These are phyloP conservation scores for Danaus plexippus DNA, from an alignment of 1,140 invertebrate species.

Conservation along the genomic window DNA sequence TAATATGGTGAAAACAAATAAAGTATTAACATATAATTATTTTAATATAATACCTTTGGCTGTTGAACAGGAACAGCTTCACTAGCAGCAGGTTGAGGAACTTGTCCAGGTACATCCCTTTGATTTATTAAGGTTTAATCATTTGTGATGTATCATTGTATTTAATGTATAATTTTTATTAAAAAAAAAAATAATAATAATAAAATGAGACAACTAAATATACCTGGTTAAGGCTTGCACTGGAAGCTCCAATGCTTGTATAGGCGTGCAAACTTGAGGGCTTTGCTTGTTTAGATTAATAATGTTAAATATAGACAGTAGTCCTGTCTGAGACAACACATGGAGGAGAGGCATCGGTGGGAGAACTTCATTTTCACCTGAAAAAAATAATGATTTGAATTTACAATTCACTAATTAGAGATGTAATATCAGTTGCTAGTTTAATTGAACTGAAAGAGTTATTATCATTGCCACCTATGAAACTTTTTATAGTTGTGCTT, in stretches of 20 bases:
- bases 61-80: slow-evolving; percentile 9
- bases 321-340: slow-evolving; percentile 79
- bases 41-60: slow-evolving; percentile 21
- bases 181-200: no score
- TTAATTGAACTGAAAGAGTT: no score
- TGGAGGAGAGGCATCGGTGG: slow-evolving; percentile 78
- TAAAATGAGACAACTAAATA: slow-evolving; percentile 1
- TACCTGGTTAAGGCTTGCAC: slow-evolving; percentile 43
- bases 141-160: background rate
- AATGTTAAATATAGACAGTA: slow-evolving; percentile 80
- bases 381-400: slow-evolving; percentile 13
- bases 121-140: slow-evolving; percentile 9
- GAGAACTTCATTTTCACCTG: slow-evolving; percentile 73
- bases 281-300: slow-evolving; percentile 75
- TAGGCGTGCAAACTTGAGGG: slow-evolving; percentile 72
- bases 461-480: no score
- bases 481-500: no score
- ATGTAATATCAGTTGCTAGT: no score
- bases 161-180: no score
- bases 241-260: slow-evolving; percentile 68
- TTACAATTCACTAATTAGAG: background rate
- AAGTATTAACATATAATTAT: background rate
- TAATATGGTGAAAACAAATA: no score
- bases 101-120: slow-evolving; percentile 34
- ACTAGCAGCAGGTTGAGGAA: slow-evolving; percentile 17